Percentiles rank a stretch among this genome's conserved stretches.
Conservation (phyloP, 2,113 vertebrate genomes). For the Thomomys bottae region DNA sequence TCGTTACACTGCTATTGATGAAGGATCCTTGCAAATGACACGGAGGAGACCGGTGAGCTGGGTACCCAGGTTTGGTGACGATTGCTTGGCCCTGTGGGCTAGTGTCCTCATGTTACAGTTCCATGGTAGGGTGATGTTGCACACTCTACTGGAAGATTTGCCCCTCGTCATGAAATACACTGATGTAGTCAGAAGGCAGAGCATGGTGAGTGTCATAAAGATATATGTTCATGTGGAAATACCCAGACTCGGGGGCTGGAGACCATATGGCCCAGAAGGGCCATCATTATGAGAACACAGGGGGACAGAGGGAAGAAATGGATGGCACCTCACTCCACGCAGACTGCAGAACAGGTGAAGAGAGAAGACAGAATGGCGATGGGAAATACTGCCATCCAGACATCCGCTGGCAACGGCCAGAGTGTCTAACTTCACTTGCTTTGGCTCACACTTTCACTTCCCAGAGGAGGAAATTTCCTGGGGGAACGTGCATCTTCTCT, state of each 20-base stretch:
- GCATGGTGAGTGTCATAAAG: constrained; percentile 41
- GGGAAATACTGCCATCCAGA: constrained; percentile 74
- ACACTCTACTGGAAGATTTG: background rate
- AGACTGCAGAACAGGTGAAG: constrained; percentile 44
- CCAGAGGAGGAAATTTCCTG: constrained; percentile 60
- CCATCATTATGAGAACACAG: background rate
- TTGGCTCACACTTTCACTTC: constrained; percentile 68
- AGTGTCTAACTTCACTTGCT: constrained; percentile 68
- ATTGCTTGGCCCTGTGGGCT: background rate
- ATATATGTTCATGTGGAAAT: constrained; percentile 57
- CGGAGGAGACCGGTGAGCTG: background rate
- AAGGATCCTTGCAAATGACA: background rate
- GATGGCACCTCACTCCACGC: constrained; percentile 12
- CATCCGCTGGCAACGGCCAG: constrained; percentile 72
- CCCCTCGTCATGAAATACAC: constrained; percentile 7
- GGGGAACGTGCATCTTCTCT: constrained; percentile 30
- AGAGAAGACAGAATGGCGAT: constrained; percentile 67
- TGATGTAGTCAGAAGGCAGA: constrained; percentile 29
- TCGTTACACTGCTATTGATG: background rate
- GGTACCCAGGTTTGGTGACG: background rate
- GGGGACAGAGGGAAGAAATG: constrained; percentile 12
- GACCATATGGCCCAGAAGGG: constrained; percentile 38
- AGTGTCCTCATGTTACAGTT: background rate
- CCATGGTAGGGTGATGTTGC: background rate
- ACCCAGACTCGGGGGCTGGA: constrained; percentile 50